Evolutionary conservation across 2,888 invertebrate species (phyloP), one percentile per base, ranked within the genome.

Genomic region (Deroplatys truncata): DNA sequence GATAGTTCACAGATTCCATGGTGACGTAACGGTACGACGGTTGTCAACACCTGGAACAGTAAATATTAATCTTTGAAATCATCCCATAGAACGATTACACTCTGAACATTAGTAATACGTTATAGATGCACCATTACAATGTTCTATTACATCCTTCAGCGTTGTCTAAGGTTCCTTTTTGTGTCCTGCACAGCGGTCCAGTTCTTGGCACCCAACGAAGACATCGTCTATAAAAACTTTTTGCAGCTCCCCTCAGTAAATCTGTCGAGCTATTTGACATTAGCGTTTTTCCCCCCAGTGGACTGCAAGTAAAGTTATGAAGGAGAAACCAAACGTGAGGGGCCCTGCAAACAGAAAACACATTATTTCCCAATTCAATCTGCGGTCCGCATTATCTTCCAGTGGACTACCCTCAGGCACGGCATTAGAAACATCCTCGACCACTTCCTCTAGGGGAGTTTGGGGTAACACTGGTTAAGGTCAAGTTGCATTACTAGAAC

Each of bases 341-440:
- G 87, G 87, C 28, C 87, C 25, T 15, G 83, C 31, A 87, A 87
- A 87, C 83, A 83, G 87, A 87, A 87, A 87, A 82, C 29, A 43
- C 35, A 28, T 85, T 85, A 85, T 85, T 85, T 43, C 85, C 85
- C 28, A 85, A 49, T 56, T 56, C 43, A 85, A 49, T 49, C 85
- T 83, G 82, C n/a, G 28, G 87, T 35, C 82, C 20, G 56, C 9
- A 25, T 72, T 72, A 72, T 72, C 56, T 72, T 72, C 56, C 56
- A 25, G 20, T 72, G 56, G 56, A 25, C 56, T 72, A 25, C 56
- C 25, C 56, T 25, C 56, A 72, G 56, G 56, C 56, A 72, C 56
- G 56, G 56, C 56, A 72, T 72, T 72, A 72, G 56, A 72, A 72
- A 20, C 56, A 72, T 72, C 56, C 56, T 72, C 56, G 56, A 72